Evolutionary conservation across 2,113 vertebrate species (phyloP).

Genomic region (Poeciliopsis occidentalis): DNA sequence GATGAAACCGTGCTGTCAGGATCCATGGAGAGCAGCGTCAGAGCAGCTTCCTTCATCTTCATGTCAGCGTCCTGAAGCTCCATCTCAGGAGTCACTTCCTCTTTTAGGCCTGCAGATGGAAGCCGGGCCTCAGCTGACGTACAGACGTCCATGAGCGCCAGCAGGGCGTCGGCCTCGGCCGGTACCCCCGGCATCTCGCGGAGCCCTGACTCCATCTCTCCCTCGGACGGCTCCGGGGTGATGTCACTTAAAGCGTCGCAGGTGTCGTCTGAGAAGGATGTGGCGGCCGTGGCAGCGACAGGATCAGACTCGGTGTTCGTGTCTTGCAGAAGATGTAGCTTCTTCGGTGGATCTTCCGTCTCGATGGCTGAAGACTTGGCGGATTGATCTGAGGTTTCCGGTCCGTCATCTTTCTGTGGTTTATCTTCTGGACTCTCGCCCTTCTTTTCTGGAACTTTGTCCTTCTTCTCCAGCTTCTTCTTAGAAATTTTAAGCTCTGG

Average conservation of each 20-base stretch:
- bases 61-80: constrained; percentile 73
- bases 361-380: constrained; percentile 39
- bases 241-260: constrained; percentile 76
- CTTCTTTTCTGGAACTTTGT: constrained; percentile 67
- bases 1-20: constrained; percentile 65
- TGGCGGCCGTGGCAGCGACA: constrained; percentile 42
- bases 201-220: constrained; percentile 37
- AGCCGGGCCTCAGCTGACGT: constrained; percentile 65
- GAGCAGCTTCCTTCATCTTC: constrained; percentile 83
- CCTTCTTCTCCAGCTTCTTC: constrained; percentile 70
- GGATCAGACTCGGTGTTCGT: constrained; percentile 76
- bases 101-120: not conserved
- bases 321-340: constrained; percentile 38
- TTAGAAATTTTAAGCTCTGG: constrained; percentile 60
- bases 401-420: constrained; percentile 43
- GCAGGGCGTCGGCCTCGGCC: constrained; percentile 73
- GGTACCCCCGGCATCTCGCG: constrained; percentile 49
- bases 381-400: constrained; percentile 41
- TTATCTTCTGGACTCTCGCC: constrained; percentile 56
- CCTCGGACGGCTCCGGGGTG: constrained; percentile 73
- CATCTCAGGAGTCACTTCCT: constrained; percentile 24
- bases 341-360: constrained; percentile 35
- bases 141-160: constrained; percentile 77
- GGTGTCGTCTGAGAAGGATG: constrained; percentile 79
- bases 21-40: constrained; percentile 84